These are phyloP conservation scores for Folsomia manolachei DNA, from an alignment of 2,888 invertebrate genomes.

Conservation along the genomic window DNA sequence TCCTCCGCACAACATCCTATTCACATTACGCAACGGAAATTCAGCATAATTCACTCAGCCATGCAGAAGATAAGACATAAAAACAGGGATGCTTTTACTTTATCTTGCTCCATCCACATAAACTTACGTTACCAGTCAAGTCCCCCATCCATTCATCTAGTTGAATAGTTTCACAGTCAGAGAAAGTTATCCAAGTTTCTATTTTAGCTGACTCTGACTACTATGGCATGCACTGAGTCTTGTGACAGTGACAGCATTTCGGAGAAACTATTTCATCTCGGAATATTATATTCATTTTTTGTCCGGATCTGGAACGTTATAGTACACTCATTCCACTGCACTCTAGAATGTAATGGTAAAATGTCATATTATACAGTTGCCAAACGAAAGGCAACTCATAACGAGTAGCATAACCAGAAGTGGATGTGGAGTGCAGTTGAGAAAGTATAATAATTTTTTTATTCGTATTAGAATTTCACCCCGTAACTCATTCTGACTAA, in stretches of 20 bases:
- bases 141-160: background rate
- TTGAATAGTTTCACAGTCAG: too few species aligned
- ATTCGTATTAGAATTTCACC: too few species aligned
- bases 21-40: slow-evolving; percentile 10
- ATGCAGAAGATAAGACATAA: slow-evolving; percentile 7
- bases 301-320: too few species aligned
- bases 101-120: background rate
- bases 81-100: background rate
- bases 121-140: background rate
- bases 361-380: too few species aligned
- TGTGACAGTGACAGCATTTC: background rate
- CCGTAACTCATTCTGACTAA: too few species aligned
- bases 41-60: slow-evolving; percentile 21
- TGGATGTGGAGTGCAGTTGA: too few species aligned
- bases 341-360: too few species aligned
- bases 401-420: too few species aligned
- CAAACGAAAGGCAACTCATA: too few species aligned
- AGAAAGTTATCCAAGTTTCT: background rate
- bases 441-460: too few species aligned
- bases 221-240: background rate
- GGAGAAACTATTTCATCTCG: background rate
- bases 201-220: background rate
- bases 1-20: background rate
- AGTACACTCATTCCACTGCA: too few species aligned
- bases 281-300: background rate